Evolutionary conservation across 1,140 invertebrate species (phyloP).

Genomic region (Magallana ariakensis): DNA sequence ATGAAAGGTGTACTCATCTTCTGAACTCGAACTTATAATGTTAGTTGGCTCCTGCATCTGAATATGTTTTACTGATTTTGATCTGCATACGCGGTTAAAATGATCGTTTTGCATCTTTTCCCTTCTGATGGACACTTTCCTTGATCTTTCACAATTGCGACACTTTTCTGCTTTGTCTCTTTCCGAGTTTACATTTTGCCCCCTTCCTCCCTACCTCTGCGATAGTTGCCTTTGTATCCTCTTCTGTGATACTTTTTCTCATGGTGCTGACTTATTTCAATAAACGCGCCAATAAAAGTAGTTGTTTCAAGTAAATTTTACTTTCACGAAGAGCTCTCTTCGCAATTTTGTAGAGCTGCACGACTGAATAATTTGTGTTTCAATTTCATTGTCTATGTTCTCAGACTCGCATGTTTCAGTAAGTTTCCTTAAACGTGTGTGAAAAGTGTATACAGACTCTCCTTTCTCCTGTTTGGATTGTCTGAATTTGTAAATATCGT

Average conservation of each 20-base stretch:
- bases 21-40: neutral
- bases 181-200: neutral
- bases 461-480: too few relatives aligned
- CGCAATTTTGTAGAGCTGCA: too few relatives aligned
- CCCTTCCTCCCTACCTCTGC: too few relatives aligned
- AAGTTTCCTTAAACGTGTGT: too few relatives aligned
- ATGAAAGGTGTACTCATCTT: slow-evolving; percentile 16
- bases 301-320: slow-evolving; percentile 14
- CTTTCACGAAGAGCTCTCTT: too few relatives aligned
- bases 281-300: slow-evolving; percentile 6
- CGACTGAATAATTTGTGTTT: too few relatives aligned
- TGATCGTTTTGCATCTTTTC: neutral
- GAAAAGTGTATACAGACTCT: too few relatives aligned
- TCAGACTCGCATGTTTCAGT: too few relatives aligned
- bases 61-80: neutral
- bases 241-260: neutral
- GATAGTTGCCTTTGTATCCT: neutral
- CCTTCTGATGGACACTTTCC: slow-evolving; percentile 4
- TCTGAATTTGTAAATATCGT: too few relatives aligned
- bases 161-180: neutral
- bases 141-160: neutral
- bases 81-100: neutral
- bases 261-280: slow-evolving; percentile 28
- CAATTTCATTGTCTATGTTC: too few relatives aligned
- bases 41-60: neutral